These are phyloP conservation scores for Amia ocellicauda DNA, from an alignment of 2,113 vertebrate species.

Conservation along the genomic window DNA sequence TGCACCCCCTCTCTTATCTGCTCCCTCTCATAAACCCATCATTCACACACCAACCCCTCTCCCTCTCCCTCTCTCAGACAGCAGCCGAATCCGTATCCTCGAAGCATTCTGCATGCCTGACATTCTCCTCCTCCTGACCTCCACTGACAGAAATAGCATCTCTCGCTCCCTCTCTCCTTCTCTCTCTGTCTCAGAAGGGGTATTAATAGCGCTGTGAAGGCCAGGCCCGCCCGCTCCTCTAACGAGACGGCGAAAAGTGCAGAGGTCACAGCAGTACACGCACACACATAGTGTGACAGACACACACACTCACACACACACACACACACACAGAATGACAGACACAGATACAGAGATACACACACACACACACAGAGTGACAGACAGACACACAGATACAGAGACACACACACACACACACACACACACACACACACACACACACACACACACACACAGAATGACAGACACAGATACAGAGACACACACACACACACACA, in stretches of 20 bases:
- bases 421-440: too few relatives aligned
- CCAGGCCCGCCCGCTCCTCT: too few relatives aligned
- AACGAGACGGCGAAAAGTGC: neutral
- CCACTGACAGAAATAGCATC: neutral
- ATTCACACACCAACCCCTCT: neutral
- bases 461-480: too few relatives aligned
- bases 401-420: too few relatives aligned
- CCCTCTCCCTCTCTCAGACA: neutral
- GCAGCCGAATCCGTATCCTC: neutral
- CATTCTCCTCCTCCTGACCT: neutral
- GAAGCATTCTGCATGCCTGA: too few relatives aligned
- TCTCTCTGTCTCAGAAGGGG: conserved; percentile 1
- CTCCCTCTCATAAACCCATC: neutral
- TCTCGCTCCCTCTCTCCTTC: neutral
- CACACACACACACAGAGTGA: neutral
- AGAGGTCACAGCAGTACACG: neutral
- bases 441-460: too few relatives aligned
- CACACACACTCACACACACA: neutral
- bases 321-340: neutral
- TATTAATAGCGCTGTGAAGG: conserved; percentile 9
- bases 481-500: too few relatives aligned
- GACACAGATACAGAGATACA: neutral
- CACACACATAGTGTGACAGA: neutral
- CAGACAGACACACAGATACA: too few relatives aligned
- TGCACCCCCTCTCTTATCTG: neutral